These are phyloP conservation scores for Atta texana DNA, from an alignment of 1,140 invertebrate species.

Conservation along the genomic window DNA sequence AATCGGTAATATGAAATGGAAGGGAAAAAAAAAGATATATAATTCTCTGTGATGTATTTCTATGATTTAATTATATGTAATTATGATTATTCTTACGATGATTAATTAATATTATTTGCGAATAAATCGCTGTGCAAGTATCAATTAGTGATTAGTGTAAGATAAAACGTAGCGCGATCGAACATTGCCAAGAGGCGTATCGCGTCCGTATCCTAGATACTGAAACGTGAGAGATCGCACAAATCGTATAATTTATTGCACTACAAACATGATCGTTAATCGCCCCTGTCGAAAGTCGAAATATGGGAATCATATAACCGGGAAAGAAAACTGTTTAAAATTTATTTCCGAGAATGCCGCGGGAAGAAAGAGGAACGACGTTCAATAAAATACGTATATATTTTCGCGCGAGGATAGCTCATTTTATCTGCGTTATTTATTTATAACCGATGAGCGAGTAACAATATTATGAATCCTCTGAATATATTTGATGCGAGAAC, in stretches of 20 bases:
- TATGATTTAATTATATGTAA: constrained; percentile 66
- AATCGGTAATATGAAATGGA: constrained; percentile 33
- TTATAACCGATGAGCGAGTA: constrained; percentile 23
- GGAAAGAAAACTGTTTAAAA: background rate
- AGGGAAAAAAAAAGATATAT: constrained; percentile 59
- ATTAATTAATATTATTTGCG: constrained; percentile 68
- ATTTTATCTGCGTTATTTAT: constrained; percentile 49
- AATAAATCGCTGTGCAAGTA: constrained; percentile 55
- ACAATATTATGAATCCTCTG: constrained; percentile 12
- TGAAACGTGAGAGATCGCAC: constrained; percentile 37
- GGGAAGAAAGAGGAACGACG: background rate
- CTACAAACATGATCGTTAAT: constrained; percentile 28
- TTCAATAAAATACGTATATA: constrained; percentile 6
- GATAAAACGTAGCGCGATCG: constrained; percentile 35
- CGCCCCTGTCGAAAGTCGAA: constrained; percentile 26
- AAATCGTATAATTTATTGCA: constrained; percentile 47
- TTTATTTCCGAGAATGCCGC: constrained; percentile 6
- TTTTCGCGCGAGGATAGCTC: constrained; percentile 34
- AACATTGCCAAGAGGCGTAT: constrained; percentile 31
- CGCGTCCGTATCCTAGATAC: constrained; percentile 46
- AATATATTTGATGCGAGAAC: background rate
- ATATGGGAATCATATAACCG: background rate
- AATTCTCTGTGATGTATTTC: constrained; percentile 77
- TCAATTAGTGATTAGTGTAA: constrained; percentile 58
- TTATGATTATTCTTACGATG: constrained; percentile 63